These are phyloP conservation scores for Maniola jurtina DNA, from an alignment of 1,140 invertebrate genomes.

Conservation along the genomic window DNA sequence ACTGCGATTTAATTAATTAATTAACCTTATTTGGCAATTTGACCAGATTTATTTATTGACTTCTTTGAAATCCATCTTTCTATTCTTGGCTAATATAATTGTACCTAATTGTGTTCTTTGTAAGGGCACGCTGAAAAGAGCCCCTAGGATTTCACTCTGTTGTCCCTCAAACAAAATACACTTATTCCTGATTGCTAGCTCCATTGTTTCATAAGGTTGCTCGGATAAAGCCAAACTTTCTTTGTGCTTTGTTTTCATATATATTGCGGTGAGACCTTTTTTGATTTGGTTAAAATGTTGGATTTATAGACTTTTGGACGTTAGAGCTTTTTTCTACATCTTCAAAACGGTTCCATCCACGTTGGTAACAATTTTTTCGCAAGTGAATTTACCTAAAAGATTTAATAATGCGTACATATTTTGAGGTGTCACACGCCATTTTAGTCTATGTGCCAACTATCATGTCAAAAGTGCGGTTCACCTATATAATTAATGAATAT, in stretches of 20 bases:
- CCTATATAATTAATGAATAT: too few species aligned
- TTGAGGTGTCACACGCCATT: too few species aligned
- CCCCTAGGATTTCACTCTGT: conserved; percentile 16
- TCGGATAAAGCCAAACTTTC: conserved; percentile 3
- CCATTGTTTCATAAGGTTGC: conserved; percentile 22
- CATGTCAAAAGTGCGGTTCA: too few species aligned
- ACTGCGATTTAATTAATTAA: too few species aligned
- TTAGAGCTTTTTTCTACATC: too few species aligned
- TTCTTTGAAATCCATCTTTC: background rate
- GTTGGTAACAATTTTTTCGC: too few species aligned
- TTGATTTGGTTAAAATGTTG: background rate
- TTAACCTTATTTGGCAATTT: background rate
- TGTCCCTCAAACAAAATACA: conserved; percentile 17
- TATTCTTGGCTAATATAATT: background rate
- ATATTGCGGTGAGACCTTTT: background rate
- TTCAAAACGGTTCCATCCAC: too few species aligned
- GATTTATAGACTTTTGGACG: too few species aligned
- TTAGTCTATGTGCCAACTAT: too few species aligned
- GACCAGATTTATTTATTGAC: background rate
- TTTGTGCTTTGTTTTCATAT: background rate
- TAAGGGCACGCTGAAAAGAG: background rate
- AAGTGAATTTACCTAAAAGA: too few species aligned
- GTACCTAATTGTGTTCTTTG: background rate
- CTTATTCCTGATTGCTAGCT: conserved; percentile 18
- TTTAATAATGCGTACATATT: too few species aligned